Evolutionary conservation across 37 sponge, comb jelly and placozoan genomes (phyloP).

Genomic region (Cliona cf. orientalis): DNA sequence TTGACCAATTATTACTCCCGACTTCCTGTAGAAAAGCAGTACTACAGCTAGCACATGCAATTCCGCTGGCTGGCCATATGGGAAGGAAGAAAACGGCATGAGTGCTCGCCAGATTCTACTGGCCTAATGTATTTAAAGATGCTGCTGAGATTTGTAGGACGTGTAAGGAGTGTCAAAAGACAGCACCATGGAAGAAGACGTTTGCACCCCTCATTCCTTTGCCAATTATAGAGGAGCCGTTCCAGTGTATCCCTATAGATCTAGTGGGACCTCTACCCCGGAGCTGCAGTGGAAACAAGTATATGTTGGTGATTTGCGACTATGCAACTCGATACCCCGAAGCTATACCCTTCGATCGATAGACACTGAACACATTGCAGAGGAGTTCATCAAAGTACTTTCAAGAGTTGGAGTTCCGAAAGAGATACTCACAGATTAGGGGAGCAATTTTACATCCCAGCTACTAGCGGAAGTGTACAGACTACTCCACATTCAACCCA

Average conservation of each 20-base stretch:
- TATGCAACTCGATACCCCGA: slow-evolving; percentile 34
- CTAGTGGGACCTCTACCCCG: slow-evolving; percentile 33
- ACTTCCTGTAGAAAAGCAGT: neutral
- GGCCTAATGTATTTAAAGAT: slow-evolving; percentile 11
- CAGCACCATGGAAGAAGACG: neutral
- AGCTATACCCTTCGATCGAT: neutral
- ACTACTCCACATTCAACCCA: too few relatives aligned
- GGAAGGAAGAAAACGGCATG: slow-evolving; percentile 20
- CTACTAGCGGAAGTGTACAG: too few relatives aligned
- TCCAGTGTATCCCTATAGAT: slow-evolving; percentile 18
- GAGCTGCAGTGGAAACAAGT: slow-evolving; percentile 18
- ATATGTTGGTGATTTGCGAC: too few relatives aligned
- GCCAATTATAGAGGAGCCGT: slow-evolving; percentile 21
- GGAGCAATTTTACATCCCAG: too few relatives aligned
- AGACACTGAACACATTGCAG: neutral
- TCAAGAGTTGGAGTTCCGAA: slow-evolving; percentile 6
- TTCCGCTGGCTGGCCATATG: slow-evolving; percentile 26
- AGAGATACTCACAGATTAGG: too few relatives aligned
- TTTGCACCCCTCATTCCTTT: slow-evolving; percentile 4
- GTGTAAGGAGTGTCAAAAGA: slow-evolving; percentile 22
- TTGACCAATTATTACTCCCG: slow-evolving; percentile 23
- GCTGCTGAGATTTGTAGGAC: slow-evolving; percentile 1
- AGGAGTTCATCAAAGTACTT: neutral
- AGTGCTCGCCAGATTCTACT: slow-evolving; percentile 16
- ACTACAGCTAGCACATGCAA: slow-evolving; percentile 9